Evolutionary conservation across 2,797 vertebrate genomes (phyloP), one percentile per base, ranked within the genome.

Genomic region (Rhynchotus rufescens): DNA sequence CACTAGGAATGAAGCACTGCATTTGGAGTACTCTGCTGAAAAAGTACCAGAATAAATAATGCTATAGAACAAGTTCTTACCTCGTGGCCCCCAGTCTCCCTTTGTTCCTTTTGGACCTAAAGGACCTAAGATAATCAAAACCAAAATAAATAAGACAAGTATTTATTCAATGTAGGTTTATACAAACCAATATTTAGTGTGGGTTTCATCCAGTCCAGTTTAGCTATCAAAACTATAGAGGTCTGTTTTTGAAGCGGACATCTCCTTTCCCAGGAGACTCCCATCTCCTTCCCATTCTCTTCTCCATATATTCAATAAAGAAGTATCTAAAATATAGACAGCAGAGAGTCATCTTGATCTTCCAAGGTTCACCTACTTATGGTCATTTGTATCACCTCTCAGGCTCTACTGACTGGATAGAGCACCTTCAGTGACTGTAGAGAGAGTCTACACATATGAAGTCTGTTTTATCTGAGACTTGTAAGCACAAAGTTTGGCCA

Each of bases 81-180:
- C 97, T 97, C 51, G 4, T 4, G 1, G 4, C 64, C 97, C 97
- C 1, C 10, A 6, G 54, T 96, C 89, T 97, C 98, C 97, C 86
- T 97, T 97, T 84, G 26, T 23, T 92, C 97, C 98, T 40, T 93
- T 95, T 91, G 89, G 88, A 75, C 98, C 98, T 93, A 90, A 82
- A 93, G 56, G 8, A 91, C 97, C 97, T 97, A 93, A 88, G 60
- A 94, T 60, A 49, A 96, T 80, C 8, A 91, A 96, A 95, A 96
- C 34, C 94, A 85, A 80, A 54, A 82, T 69, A 82, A 68, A 66
- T 28, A 30, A 85, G 16, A 32, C 34, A 74, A 54, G 52, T 94
- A 87, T 84, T 78, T 88, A 88, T 82, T 92, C 51, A 82, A 77
- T 93, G 93, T 91, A 96, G 92, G 72, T 38, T 94, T 87, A 84